Base-by-base conservation (phyloP, 2,888 invertebrate genomes). In the Frankliniella intonsa region DNA sequence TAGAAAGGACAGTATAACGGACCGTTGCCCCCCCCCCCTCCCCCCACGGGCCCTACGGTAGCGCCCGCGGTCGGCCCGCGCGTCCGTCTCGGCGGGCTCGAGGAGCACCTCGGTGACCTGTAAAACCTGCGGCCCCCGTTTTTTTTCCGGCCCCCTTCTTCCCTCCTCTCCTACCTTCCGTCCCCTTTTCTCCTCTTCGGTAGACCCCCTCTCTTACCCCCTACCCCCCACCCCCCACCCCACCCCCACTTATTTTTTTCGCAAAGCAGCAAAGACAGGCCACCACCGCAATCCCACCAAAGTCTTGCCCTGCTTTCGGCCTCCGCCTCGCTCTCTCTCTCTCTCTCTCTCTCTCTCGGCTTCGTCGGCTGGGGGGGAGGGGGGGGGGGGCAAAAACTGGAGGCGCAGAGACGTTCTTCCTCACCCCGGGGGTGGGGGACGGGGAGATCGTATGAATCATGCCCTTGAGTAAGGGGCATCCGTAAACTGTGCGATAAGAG, bases 401-500 rank as follows among this genome's bases (percentile, higher is more conserved):
- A 65, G 22, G 17, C 55, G 55, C 55, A 38, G 62, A 62, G 62
- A 62, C 62, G 7, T 7, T 62, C 62, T 69, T 11, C 22, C 22
- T 69, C 22, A 22, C 69, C 11, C 5, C 69, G 69, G 80, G 50
- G 50, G 65, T 38, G 27, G 80, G 27, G 50, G 81, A 22, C 3
- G 82, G 80, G 55, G 79, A 65, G 25, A 65, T 25, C 81, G n/a
- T 11, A 69, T 69, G 69, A 69, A 69, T 69, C 69, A 69, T 69
- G 22, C 69, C 69, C 69, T 80, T 83, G 86, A 91, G 90, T 85
- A 89, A 88, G 76, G 82, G 50, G 38, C 38, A 38, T 38, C 38
- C 38, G 38, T 38, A 5, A 38, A 38, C 38, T 38, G 3, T 38
- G 38, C 2, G 38, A 38, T 38, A 38, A 38, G 79, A 27, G 82